These are phyloP conservation scores for Trichonephila clavata DNA, from an alignment of 1,140 invertebrate genomes.

Conservation along the genomic window DNA sequence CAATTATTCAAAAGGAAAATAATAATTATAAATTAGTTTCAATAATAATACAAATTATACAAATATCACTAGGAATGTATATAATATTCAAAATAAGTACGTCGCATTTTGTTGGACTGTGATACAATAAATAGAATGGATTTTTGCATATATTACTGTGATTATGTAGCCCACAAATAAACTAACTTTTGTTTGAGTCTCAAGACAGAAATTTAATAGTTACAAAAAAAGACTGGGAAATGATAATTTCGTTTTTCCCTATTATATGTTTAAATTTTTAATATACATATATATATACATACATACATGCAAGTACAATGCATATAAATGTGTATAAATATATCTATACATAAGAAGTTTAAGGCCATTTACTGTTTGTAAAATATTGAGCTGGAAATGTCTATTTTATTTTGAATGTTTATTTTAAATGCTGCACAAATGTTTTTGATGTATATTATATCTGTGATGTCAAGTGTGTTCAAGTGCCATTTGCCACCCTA, in stretches of 20 bases:
- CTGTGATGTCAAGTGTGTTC: constrained; percentile 76
- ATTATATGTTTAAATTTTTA: constrained; percentile 64
- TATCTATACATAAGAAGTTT: constrained; percentile 57
- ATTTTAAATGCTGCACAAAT: constrained; percentile 73
- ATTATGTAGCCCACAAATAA: constrained; percentile 59
- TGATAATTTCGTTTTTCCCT: not conserved
- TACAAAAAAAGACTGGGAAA: not conserved
- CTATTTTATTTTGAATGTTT: constrained; percentile 71
- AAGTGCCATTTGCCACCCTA: constrained; percentile 75
- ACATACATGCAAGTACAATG: constrained; percentile 43
- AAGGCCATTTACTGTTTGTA: constrained; percentile 73
- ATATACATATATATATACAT: constrained; percentile 30
- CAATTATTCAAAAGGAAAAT: too few species aligned
- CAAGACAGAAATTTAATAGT: not conserved
- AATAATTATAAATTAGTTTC: too few species aligned
- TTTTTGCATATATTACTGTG: not conserved
- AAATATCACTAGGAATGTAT: too few species aligned
- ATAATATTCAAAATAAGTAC: not conserved
- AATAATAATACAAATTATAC: too few species aligned
- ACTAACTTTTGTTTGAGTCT: constrained; percentile 7
- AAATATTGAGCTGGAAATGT: constrained; percentile 64
- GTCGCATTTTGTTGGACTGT: not conserved
- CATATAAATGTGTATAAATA: constrained; percentile 61
- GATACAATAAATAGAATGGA: not conserved
- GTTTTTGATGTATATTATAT: constrained; percentile 73